Percentiles rank a stretch among this genome's conserved stretches.
Conservation (phyloP, 1,140 invertebrate species). For the Papilio dardanus region DNA sequence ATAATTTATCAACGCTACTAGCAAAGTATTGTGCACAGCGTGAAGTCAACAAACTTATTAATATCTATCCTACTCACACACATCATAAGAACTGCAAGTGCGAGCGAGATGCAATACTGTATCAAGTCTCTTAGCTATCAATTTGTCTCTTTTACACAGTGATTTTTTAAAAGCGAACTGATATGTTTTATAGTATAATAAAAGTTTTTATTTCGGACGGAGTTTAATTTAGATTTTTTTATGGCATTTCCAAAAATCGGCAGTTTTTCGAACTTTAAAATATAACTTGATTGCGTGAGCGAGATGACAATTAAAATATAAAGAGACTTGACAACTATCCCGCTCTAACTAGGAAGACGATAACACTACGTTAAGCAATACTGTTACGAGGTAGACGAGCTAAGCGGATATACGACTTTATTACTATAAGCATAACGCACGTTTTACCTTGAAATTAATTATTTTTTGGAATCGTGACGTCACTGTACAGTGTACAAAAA, state of each 20-base stretch:
- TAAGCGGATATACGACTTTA: constrained; percentile 28
- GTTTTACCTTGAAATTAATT: background rate
- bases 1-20: background rate
- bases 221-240: background rate
- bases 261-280: background rate
- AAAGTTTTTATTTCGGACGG: background rate
- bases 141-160: no score
- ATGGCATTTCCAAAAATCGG: no score
- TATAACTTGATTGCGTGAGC: background rate
- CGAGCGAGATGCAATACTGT: constrained; percentile 7
- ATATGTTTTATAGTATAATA: background rate
- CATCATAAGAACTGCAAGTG: constrained; percentile 25
- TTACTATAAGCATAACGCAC: constrained; percentile 3
- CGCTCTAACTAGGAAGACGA: constrained; percentile 27
- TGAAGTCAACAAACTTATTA: background rate
- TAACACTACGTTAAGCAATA: constrained; percentile 32
- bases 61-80: constrained; percentile 11
- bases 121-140: background rate
- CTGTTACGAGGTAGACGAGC: constrained; percentile 35
- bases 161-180: no score
- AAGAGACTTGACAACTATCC: constrained; percentile 5
- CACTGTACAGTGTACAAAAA: constrained; percentile 10
- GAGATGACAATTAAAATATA: background rate
- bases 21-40: background rate
- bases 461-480: background rate